Evolutionary conservation across 1,140 invertebrate genomes (phyloP), one percentile per base, ranked within the genome.

Genomic region (Asobara japonica): DNA sequence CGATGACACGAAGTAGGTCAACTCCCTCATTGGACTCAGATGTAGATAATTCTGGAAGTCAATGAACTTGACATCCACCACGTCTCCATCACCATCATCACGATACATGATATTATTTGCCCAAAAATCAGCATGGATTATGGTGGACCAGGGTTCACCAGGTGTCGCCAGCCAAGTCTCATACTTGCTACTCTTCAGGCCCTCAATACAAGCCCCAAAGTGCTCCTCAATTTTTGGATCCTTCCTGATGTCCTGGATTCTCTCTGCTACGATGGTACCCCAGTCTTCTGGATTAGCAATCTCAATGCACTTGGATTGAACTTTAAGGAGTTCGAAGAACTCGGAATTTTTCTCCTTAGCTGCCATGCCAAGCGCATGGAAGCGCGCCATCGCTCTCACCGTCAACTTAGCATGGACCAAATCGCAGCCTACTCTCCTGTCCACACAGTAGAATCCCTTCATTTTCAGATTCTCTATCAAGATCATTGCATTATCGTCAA

Each of bases 61-160:
- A 0, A 93, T 83, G 27, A 92, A 89, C 81, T 91, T 92, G 5
- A 90, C 75, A 38, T 88, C 84, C 0, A 85, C 74, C 0, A 89
- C 83, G 20, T 79, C 66, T 0, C 81, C 84, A 0, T 67, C 33
- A 7, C 78, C 75, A 74, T 87, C 77, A 1, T 78, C 65, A 11
- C 65, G 29, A 51, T 89, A 88, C 80, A 93, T 86, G 0, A 91
- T 84, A 74, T 93, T 93, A 76, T 91, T 92, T 3, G 88, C 82
- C 91, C 91, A 92, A 48, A 91, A 87, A 79, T 92, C 92, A 0
- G 87, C 83, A 65, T 92, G 92, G 2, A 87, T 80, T 20, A 90
- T 86, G 0, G 87, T 89, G 0, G 86, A 87, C 81, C 88, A 91
- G 0, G 84, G 82, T 61, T 89, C 85, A 0, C 79, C 77, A 0